phyloP scores from a whole-genome alignment of 2,888 invertebrate species.

The Sepioteuthis lessoniana region DNA sequence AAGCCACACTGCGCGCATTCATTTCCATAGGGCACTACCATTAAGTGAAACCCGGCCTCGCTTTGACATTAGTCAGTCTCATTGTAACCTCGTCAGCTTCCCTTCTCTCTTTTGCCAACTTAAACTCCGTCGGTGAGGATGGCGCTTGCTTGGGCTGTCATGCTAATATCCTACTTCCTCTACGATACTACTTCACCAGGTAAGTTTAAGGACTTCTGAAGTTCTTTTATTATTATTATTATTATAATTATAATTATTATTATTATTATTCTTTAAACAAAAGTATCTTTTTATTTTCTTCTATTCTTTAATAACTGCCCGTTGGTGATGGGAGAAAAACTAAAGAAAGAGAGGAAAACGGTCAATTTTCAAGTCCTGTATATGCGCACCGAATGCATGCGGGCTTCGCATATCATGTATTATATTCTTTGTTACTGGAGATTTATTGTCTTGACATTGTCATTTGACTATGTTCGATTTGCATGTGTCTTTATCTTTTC shows the following conservation, averaged over 20 bases:
- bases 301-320: background rate
- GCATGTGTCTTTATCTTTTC: no score
- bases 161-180: slow-evolving; percentile 37
- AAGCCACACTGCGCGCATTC: background rate
- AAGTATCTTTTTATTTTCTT: background rate
- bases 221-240: background rate
- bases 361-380: background rate
- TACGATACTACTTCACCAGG: background rate
- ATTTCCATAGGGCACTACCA: background rate
- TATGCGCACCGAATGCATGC: background rate
- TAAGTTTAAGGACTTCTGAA: background rate
- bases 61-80: background rate
- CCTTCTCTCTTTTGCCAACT: background rate
- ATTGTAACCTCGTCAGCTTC: background rate
- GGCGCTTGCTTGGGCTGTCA: background rate
- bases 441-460: no score
- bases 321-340: background rate
- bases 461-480: no score
- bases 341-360: background rate
- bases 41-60: slow-evolving; percentile 20
- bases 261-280: background rate
- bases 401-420: no score
- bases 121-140: background rate
- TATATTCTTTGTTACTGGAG: no score
- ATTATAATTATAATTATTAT: no score